A percentile compares a stretch with the other conserved stretches of the same genome.
Conservation (phyloP, 2,113 vertebrate genomes). For the Boulengeromyrus knoepffleri region DNA sequence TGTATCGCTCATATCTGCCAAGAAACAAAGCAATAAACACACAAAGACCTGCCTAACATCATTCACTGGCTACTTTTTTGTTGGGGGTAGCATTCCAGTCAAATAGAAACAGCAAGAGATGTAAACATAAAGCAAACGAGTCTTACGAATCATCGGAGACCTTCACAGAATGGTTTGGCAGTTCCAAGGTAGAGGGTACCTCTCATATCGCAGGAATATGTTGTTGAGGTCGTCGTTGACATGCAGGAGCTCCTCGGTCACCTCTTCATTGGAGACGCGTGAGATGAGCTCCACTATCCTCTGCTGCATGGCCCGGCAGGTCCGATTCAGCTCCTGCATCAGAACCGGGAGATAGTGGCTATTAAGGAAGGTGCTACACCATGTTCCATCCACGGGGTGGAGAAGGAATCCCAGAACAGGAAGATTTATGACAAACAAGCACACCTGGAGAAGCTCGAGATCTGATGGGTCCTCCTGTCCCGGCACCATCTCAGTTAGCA, state of each 20-base stretch:
- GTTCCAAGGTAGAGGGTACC: conserved; percentile 49
- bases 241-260: conserved; percentile 89
- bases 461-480: conserved; percentile 89
- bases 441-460: conserved; percentile 86
- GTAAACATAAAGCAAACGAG: not conserved
- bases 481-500: conserved; percentile 94
- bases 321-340: conserved; percentile 85
- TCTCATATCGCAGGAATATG: conserved; percentile 90
- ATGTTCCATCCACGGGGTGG: not conserved
- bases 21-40: not conserved
- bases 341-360: not conserved
- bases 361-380: not conserved
- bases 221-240: conserved; percentile 98
- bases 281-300: conserved; percentile 92
- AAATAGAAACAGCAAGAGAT: not conserved
- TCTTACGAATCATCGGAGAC: not conserved
- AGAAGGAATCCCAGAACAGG: not conserved
- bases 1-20: conserved; percentile 83
- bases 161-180: not conserved
- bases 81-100: not conserved
- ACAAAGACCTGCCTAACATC: not conserved
- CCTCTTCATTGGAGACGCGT: conserved; percentile 90
- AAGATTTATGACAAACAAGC: not conserved
- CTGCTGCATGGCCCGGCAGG: conserved; percentile 97
- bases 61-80: not conserved